phyloP scores from a whole-genome alignment of 2,888 invertebrate genomes.

The Drosophila fungiperda region DNA sequence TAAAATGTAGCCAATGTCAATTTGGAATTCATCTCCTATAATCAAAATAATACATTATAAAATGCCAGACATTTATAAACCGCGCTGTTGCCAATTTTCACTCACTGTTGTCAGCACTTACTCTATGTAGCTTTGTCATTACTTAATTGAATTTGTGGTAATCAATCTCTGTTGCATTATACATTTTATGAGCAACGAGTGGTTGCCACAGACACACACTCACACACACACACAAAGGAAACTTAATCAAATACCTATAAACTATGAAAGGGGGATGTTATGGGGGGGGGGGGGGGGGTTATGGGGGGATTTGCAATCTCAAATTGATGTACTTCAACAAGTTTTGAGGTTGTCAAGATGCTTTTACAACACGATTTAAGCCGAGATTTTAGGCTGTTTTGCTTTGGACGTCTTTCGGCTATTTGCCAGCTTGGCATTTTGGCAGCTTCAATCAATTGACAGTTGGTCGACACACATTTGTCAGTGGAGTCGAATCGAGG shows the following conservation, averaged over 20 bases:
- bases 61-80: background rate
- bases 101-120: background rate
- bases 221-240: background rate
- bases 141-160: background rate
- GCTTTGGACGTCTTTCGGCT: conserved; percentile 11
- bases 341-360: conserved; percentile 12
- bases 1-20: background rate
- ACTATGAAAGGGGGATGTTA: background rate
- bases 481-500: conserved; percentile 15
- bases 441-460: conserved; percentile 54
- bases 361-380: conserved; percentile 33
- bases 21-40: background rate
- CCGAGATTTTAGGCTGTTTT: conserved; percentile 33
- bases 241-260: background rate
- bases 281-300: too few relatives aligned
- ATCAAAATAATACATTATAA: background rate
- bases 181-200: background rate
- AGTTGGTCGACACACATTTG: conserved; percentile 58
- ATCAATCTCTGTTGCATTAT: background rate
- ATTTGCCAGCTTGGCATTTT: conserved; percentile 38
- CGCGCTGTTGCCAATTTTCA: conserved; percentile 18
- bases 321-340: conserved; percentile 41
- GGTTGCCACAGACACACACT: background rate
- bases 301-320: conserved; percentile 9
- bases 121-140: background rate